Evolutionary conservation across 2,888 invertebrate species (phyloP).

Genomic region (Diogma glabrata): DNA sequence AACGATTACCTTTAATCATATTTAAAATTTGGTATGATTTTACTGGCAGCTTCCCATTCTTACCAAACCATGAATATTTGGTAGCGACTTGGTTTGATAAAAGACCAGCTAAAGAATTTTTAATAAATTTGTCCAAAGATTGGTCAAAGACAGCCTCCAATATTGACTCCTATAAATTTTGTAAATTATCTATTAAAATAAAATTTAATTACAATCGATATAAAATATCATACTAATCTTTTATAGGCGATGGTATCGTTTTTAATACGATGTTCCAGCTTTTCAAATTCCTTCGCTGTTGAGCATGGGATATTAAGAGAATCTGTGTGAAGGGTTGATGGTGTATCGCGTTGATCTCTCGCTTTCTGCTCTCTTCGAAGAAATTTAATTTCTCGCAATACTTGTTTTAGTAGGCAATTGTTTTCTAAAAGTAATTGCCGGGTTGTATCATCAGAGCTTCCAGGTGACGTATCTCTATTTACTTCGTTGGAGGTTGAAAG

Average conservation of each 20-base stretch:
- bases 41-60: background rate
- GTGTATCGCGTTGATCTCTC: too few species aligned
- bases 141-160: background rate
- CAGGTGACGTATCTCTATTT: background rate
- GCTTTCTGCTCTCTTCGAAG: background rate
- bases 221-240: background rate
- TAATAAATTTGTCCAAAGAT: background rate
- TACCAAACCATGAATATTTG: background rate
- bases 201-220: background rate
- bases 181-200: background rate
- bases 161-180: background rate
- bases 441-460: background rate
- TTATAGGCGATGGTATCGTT: too few species aligned
- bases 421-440: background rate
- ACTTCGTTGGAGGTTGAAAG: background rate
- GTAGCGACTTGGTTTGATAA: background rate
- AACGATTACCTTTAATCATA: conserved; percentile 2
- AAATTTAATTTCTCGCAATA: background rate
- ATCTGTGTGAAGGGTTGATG: background rate
- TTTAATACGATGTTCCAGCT: too few species aligned
- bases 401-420: background rate
- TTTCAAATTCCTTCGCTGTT: too few species aligned
- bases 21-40: background rate
- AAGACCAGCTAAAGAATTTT: background rate
- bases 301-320: too few species aligned